A percentile compares a stretch with the other conserved stretches of the same genome.
phyloP scores from a whole-genome alignment of 2,888 invertebrate genomes.

The Drepanosiphum platanoidis region DNA sequence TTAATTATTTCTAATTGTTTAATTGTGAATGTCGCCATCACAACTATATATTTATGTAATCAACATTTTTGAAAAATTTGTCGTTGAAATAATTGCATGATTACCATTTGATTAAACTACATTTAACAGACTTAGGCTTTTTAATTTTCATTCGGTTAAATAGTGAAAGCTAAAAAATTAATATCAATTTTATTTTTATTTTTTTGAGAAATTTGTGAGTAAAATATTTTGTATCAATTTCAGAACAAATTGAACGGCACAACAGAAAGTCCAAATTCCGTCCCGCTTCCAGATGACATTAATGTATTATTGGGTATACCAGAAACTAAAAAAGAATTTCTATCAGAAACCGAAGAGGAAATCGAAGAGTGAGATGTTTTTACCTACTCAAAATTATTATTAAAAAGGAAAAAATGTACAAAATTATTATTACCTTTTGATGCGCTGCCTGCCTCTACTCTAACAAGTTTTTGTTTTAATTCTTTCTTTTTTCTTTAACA shows the following conservation, averaged over 20 bases:
- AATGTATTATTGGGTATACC: constrained; percentile 54
- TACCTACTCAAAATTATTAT: neutral
- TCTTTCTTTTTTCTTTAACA: constrained; percentile 41
- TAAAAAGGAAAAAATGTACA: constrained; percentile 47
- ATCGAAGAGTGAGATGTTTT: constrained; percentile 60
- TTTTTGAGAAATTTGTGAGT: neutral
- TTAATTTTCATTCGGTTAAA: neutral
- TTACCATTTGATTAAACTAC: neutral
- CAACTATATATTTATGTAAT: no score
- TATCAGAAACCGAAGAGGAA: constrained; percentile 51
- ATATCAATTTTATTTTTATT: neutral
- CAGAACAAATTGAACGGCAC: constrained; percentile 42
- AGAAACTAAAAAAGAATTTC: constrained; percentile 44
- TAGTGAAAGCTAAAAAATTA: neutral
- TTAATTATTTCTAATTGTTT: no score
- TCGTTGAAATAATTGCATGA: constrained; percentile 6
- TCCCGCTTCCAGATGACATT: constrained; percentile 52
- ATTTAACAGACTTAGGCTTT: neutral
- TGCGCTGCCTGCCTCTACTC: constrained; percentile 23
- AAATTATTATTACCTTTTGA: constrained; percentile 26
- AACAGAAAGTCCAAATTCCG: constrained; percentile 43
- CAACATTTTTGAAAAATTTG: no score
- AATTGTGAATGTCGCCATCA: no score
- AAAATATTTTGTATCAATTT: constrained; percentile 9
- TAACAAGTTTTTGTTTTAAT: constrained; percentile 44